Conservation (phyloP, 2,888 invertebrate species). For the Cylindroiulus punctatus region DNA sequence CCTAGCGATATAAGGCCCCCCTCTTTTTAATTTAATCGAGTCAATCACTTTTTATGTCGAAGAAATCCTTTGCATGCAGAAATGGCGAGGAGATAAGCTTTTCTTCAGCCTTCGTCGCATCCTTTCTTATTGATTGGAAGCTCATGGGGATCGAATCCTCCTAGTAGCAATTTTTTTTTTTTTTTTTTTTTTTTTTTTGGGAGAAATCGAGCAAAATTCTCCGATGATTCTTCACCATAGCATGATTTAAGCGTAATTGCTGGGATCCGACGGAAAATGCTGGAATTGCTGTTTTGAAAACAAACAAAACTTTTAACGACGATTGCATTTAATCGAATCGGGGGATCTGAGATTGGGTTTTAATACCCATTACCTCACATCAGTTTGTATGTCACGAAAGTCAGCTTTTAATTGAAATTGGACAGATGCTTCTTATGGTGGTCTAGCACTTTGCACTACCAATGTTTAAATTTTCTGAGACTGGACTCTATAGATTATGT, state of each 20-base stretch:
- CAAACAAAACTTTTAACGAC: conserved; percentile 15
- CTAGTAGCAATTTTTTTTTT: neutral
- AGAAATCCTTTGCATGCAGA: conserved; percentile 42
- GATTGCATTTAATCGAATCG: neutral
- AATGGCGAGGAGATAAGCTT: conserved; percentile 43
- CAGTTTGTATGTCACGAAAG: too few species aligned
- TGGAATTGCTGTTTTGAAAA: neutral
- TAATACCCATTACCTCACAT: too few species aligned
- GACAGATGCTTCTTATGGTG: too few species aligned
- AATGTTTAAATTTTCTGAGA: too few species aligned
- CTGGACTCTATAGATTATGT: too few species aligned
- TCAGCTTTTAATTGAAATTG: too few species aligned
- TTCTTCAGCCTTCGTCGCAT: conserved; percentile 4
- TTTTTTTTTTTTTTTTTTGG: neutral
- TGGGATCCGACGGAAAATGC: neutral
- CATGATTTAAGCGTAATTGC: neutral
- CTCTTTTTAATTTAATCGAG: conserved; percentile 37
- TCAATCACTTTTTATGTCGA: conserved; percentile 45
- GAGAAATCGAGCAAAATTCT: neutral
- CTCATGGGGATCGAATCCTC: conserved; percentile 39
- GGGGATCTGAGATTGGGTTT: too few species aligned
- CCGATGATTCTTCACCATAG: neutral
- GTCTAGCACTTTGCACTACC: too few species aligned
- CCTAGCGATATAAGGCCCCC: neutral
- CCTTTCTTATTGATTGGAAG: conserved; percentile 4